phyloP scores from a whole-genome alignment of 2,797 vertebrate species.

The Sternarchorhynchus goeldii region DNA sequence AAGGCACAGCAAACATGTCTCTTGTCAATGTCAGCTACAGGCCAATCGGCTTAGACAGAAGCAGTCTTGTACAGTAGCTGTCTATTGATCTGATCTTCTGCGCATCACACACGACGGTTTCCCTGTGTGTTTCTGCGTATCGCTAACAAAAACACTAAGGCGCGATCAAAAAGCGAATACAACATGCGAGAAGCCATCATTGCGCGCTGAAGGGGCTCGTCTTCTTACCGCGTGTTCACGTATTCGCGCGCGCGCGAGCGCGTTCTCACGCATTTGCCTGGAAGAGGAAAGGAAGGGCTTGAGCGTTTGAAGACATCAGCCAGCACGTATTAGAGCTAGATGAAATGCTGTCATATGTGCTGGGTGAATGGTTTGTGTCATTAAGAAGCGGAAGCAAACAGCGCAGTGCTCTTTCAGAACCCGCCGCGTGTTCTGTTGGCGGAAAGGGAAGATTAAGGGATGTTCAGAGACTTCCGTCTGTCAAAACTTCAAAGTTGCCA shows the following conservation, averaged over 20 bases:
- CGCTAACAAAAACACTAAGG: constrained; percentile 74
- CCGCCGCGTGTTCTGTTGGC: constrained; percentile 65
- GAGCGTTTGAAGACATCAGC: constrained; percentile 74
- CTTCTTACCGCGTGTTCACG: constrained; percentile 49
- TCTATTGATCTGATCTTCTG: constrained; percentile 73
- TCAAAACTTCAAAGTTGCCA: constrained; percentile 81
- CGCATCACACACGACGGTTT: constrained; percentile 73
- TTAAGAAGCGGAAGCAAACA: constrained; percentile 79
- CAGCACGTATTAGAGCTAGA: constrained; percentile 74
- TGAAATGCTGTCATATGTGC: constrained; percentile 78
- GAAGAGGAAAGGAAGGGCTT: constrained; percentile 48
- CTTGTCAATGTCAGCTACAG: constrained; percentile 48
- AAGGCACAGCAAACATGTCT: constrained; percentile 39
- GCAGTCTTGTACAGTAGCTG: constrained; percentile 66
- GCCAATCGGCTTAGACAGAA: constrained; percentile 55
- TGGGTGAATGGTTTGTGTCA: constrained; percentile 81
- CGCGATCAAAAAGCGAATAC: constrained; percentile 73
- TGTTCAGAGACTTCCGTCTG: constrained; percentile 79
- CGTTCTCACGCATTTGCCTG: constrained; percentile 13
- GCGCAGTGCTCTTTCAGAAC: constrained; percentile 66
- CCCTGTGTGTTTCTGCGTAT: constrained; percentile 73
- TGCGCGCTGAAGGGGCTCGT: constrained; percentile 62
- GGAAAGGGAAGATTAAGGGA: constrained; percentile 80
- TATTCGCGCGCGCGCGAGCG: neutral
- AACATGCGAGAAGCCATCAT: constrained; percentile 64